Evolutionary conservation across 2,113 vertebrate genomes (phyloP).

Genomic region (Phyllostomus hastatus): DNA sequence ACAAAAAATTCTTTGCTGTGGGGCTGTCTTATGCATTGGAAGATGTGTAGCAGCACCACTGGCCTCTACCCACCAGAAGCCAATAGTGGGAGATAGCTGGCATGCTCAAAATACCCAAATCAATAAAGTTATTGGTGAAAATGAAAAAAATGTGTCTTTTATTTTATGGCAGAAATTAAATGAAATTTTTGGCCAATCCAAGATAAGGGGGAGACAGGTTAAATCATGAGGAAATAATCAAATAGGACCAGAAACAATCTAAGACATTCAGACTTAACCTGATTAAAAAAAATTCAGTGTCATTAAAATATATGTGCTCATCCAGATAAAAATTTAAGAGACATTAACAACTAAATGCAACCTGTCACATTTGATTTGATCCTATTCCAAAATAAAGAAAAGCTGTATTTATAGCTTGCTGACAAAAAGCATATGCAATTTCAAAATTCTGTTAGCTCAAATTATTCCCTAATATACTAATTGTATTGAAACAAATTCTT

Average conservation of each 20-base stretch:
- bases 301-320: neutral
- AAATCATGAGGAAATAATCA: neutral
- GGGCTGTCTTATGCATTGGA: too few species aligned
- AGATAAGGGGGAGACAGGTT: neutral
- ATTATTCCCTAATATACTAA: neutral
- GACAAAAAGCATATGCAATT: neutral
- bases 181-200: too few species aligned
- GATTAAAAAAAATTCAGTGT: neutral
- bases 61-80: too few species aligned
- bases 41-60: too few species aligned
- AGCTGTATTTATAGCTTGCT: neutral
- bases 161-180: too few species aligned
- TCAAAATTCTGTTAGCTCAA: neutral
- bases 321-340: conserved; percentile 22
- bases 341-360: neutral
- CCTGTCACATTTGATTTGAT: neutral
- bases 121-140: too few species aligned
- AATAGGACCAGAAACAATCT: neutral
- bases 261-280: neutral
- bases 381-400: neutral
- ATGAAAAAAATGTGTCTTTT: too few species aligned
- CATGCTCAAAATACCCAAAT: too few species aligned
- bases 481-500: neutral
- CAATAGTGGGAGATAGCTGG: too few species aligned
- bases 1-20: too few species aligned